Conservation (phyloP, 2,888 invertebrate genomes). For the Heliconius aoede region DNA sequence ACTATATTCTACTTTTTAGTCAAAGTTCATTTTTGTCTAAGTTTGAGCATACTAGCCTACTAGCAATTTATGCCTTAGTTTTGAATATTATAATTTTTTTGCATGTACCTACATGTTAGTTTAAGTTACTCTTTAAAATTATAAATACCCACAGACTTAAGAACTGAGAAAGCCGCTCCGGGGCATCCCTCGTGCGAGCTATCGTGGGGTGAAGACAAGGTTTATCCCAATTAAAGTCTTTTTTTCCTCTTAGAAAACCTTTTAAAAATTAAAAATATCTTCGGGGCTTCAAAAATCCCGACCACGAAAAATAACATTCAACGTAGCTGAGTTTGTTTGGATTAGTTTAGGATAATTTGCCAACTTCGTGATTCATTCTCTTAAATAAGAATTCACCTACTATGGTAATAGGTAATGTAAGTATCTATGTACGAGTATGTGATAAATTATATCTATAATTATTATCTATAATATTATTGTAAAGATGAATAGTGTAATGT, state of each 20-base stretch:
- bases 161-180: constrained; percentile 47
- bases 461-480: too few relatives aligned
- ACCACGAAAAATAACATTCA: constrained; percentile 53
- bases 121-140: constrained; percentile 31
- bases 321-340: constrained; percentile 28
- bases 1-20: neutral
- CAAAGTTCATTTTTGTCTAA: neutral
- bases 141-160: constrained; percentile 46
- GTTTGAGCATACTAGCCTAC: neutral
- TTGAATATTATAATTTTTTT: neutral
- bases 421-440: neutral
- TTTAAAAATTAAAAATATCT: constrained; percentile 67
- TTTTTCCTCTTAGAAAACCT: constrained; percentile 57
- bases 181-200: constrained; percentile 51
- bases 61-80: too few relatives aligned
- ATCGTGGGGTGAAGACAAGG: constrained; percentile 55
- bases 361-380: constrained; percentile 14
- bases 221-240: constrained; percentile 73
- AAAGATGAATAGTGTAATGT: too few relatives aligned
- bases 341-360: constrained; percentile 30
- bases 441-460: too few relatives aligned
- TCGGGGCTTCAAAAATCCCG: constrained; percentile 55
- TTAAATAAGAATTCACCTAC: neutral
- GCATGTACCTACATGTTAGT: neutral
- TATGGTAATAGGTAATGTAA: neutral